Evolutionary conservation across 2,797 vertebrate genomes (phyloP).

Genomic region (Selene dorsalis): DNA sequence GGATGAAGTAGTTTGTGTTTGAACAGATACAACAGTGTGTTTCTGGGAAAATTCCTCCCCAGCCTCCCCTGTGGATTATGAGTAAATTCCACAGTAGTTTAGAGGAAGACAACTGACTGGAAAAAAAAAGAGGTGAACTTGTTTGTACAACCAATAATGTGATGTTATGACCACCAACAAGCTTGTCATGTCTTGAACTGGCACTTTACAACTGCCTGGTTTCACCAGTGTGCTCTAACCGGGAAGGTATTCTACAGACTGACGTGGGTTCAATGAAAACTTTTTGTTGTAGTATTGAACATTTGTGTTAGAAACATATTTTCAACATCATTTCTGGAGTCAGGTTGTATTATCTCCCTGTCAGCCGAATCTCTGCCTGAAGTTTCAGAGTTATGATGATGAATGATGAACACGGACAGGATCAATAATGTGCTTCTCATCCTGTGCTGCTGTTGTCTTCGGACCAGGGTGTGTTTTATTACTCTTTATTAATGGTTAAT

Average conservation of each 20-base stretch:
- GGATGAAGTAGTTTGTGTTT: constrained; percentile 42
- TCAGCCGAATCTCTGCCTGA: too few relatives aligned
- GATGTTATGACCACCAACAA: constrained; percentile 61
- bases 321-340: neutral
- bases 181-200: neutral
- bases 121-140: constrained; percentile 8
- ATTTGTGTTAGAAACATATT: neutral
- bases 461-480: too few relatives aligned
- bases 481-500: too few relatives aligned
- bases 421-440: neutral
- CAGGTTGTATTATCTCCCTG: neutral
- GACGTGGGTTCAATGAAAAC: neutral
- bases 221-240: neutral
- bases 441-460: neutral
- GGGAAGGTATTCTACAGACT: neutral
- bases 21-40: constrained; percentile 35
- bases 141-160: constrained; percentile 60
- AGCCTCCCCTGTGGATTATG: constrained; percentile 56
- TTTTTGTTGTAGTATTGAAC: neutral
- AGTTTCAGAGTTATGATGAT: neutral
- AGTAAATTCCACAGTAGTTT: constrained; percentile 60
- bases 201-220: constrained; percentile 9
- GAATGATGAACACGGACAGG: neutral
- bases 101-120: constrained; percentile 48
- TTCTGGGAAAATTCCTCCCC: constrained; percentile 70